Percentiles rank a stretch among this genome's conserved stretches.
phyloP scores from a whole-genome alignment of 2,888 invertebrate species.

The Globia sparganii region DNA sequence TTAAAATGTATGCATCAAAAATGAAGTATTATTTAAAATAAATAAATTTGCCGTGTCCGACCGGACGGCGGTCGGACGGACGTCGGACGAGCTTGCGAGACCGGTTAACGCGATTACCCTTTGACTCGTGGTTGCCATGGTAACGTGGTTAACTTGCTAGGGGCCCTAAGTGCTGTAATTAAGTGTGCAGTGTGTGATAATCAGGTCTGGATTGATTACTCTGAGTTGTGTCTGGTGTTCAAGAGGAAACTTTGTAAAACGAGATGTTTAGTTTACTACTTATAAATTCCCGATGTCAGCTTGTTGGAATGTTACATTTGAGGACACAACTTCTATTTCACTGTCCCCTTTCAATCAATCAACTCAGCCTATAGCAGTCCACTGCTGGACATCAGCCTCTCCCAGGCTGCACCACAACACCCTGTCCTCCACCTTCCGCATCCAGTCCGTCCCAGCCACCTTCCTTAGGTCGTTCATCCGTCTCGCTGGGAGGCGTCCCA shows the following conservation, averaged over 20 bases:
- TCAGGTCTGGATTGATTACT: neutral
- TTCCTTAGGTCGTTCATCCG: too few species aligned
- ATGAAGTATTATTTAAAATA: constrained; percentile 37
- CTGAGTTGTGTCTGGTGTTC: neutral
- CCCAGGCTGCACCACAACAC: too few species aligned
- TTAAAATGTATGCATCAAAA: constrained; percentile 23
- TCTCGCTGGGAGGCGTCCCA: too few species aligned
- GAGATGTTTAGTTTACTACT: neutral
- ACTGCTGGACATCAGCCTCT: too few species aligned
- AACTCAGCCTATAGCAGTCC: too few species aligned
- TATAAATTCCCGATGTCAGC: neutral
- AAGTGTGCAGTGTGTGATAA: constrained; percentile 24
- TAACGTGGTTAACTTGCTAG: constrained; percentile 47
- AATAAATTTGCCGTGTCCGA: constrained; percentile 32
- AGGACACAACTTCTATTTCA: too few species aligned
- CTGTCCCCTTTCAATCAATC: neutral
- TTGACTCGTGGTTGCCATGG: constrained; percentile 41
- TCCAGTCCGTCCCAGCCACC: too few species aligned
- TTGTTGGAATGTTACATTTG: too few species aligned
- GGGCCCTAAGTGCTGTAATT: constrained; percentile 35
- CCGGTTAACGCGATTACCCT: constrained; percentile 47
- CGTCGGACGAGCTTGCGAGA: constrained; percentile 2
- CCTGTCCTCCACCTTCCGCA: too few species aligned
- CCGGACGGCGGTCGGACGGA: constrained; percentile 16
- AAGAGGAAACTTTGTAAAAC: neutral